Evolutionary conservation across 2,113 vertebrate genomes (phyloP).

Genomic region (Scytalopus superciliaris): DNA sequence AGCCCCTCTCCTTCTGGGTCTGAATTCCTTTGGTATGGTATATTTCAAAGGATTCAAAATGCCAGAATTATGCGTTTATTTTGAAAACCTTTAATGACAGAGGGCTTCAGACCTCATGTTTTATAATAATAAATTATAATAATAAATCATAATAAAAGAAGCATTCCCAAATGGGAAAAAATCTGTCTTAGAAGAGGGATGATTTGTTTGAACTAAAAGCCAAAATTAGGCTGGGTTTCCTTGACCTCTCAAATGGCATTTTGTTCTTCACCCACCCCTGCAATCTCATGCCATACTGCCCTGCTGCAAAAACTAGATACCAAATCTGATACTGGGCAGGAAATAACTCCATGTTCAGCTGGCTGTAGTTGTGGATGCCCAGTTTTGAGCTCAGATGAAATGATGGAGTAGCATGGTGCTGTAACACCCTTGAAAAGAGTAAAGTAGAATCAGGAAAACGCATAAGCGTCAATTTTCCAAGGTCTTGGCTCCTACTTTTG

Average conservation of each 20-base stretch:
- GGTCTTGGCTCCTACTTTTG: neutral
- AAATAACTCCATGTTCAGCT: neutral
- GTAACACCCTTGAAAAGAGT: neutral
- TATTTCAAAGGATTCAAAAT: neutral
- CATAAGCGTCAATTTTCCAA: neutral
- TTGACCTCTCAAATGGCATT: neutral
- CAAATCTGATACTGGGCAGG: neutral
- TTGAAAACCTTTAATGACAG: neutral
- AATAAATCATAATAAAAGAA: neutral
- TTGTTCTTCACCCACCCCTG: neutral
- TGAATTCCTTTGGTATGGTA: neutral
- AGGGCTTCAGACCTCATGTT: neutral
- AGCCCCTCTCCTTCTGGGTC: neutral
- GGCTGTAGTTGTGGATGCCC: neutral
- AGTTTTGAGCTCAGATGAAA: neutral
- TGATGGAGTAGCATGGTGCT: neutral
- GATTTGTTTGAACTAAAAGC: neutral
- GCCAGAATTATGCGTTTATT: neutral
- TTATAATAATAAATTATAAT: neutral
- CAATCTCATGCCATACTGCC: neutral
- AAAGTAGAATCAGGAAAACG: neutral
- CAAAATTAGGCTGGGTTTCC: conserved; percentile 2
- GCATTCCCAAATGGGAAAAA: neutral
- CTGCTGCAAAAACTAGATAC: conserved; percentile 30
- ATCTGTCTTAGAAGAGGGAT: neutral